Conservation (phyloP, 37 sponge, comb jelly and placozoan species). For the Chondrilla cf. caribensis region DNA sequence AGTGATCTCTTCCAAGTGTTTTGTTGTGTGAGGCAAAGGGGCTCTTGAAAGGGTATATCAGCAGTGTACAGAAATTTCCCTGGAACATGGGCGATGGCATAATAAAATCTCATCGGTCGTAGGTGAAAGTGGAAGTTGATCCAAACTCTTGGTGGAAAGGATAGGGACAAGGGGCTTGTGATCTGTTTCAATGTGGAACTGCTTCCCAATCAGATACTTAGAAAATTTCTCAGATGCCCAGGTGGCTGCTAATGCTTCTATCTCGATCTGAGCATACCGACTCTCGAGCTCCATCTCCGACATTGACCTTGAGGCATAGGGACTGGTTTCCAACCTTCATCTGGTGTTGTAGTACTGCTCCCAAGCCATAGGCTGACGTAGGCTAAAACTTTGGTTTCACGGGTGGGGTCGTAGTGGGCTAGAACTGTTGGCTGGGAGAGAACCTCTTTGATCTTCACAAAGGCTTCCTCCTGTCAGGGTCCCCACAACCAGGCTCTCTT, state of each 20-base stretch:
- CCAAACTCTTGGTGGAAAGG: constrained; percentile 25
- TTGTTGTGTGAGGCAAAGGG: neutral
- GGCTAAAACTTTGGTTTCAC: neutral
- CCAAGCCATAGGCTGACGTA: constrained; percentile 32
- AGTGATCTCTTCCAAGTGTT: neutral
- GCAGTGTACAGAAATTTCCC: constrained; percentile 47
- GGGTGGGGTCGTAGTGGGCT: neutral
- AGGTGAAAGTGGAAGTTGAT: constrained; percentile 42
- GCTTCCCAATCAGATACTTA: constrained; percentile 31
- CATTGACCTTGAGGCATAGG: constrained; percentile 9
- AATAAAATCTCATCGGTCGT: constrained; percentile 29
- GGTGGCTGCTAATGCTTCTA: constrained; percentile 15
- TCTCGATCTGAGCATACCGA: constrained; percentile 9
- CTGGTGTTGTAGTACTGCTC: constrained; percentile 15
- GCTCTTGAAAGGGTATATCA: constrained; percentile 40
- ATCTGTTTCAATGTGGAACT: constrained; percentile 34
- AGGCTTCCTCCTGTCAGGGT: neutral
- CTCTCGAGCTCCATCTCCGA: constrained; percentile 14
- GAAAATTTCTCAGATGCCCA: constrained; percentile 32
- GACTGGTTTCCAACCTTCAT: neutral
- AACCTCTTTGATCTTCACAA: neutral
- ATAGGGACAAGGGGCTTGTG: constrained; percentile 59
- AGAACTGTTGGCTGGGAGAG: neutral
- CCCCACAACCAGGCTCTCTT: constrained; percentile 35
- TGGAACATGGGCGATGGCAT: constrained; percentile 31